These are phyloP conservation scores for Coenonympha glycerion DNA, from an alignment of 2,888 invertebrate genomes.

Conservation along the genomic window DNA sequence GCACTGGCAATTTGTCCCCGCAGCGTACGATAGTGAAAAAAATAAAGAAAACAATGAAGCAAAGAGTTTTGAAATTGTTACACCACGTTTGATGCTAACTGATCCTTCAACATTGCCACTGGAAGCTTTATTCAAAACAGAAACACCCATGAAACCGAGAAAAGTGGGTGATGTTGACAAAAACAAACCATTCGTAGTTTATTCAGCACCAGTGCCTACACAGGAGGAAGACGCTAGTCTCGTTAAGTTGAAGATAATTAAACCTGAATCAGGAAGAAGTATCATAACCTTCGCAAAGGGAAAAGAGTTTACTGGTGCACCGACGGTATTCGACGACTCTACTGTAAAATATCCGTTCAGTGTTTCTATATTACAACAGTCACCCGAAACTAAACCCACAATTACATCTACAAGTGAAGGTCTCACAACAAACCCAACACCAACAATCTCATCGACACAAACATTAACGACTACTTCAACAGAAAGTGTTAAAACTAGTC, in stretches of 20 bases:
- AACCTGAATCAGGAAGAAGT: slow-evolving; percentile 51
- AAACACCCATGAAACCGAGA: slow-evolving; percentile 54
- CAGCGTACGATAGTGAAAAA: slow-evolving; percentile 65
- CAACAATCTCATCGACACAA: slow-evolving; percentile 33
- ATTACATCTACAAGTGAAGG: slow-evolving; percentile 36
- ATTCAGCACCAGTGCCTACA: slow-evolving; percentile 56
- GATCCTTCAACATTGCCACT: slow-evolving; percentile 81
- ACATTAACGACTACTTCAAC: slow-evolving; percentile 30
- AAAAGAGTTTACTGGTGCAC: slow-evolving; percentile 55
- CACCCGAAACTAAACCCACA: slow-evolving; percentile 26
- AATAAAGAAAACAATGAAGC: slow-evolving; percentile 37
- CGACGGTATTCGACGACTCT: slow-evolving; percentile 40
- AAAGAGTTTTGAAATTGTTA: slow-evolving; percentile 56
- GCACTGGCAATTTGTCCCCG: slow-evolving; percentile 69
- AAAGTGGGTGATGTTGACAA: slow-evolving; percentile 40
- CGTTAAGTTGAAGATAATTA: slow-evolving; percentile 50
- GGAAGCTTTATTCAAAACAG: slow-evolving; percentile 79
- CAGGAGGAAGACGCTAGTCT: slow-evolving; percentile 52
- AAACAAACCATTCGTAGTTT: slow-evolving; percentile 65
- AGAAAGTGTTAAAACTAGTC: slow-evolving; percentile 22
- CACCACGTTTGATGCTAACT: slow-evolving; percentile 53
- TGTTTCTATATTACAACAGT: slow-evolving; percentile 37
- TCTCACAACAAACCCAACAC: slow-evolving; percentile 32
- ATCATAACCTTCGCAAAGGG: slow-evolving; percentile 62
- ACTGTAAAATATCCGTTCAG: slow-evolving; percentile 47